Base-by-base conservation (phyloP, 2,888 invertebrate species). In the Beris chalybata region DNA sequence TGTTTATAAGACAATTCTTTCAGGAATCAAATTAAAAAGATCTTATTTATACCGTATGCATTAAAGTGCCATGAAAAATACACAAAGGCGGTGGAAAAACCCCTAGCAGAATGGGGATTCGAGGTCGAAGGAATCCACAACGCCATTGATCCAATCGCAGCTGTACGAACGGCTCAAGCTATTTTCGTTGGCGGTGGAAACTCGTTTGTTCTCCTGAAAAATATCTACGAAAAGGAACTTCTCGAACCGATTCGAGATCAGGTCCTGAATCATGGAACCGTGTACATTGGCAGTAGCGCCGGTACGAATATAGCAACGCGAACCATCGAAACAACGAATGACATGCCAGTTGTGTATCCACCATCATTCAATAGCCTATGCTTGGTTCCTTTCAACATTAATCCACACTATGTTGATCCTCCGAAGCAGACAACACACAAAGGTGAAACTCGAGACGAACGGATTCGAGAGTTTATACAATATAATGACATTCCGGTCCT, bases 261-360 rank as follows among this genome's bases (percentile, higher is more conserved):
- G 72, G 88, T 91, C 2, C 73, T 88, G 54, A 76, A 83, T 74
- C 86, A 88, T 55, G 86, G 87, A 6, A 75, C 89, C 38, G 83
- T 88, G 3, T 92, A 92, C 73, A 88, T 92, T 68, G 92, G 92
- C 13, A 87, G 88, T 71, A 91, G 91, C 80, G 92, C 92, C 65
- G 92, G 92, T 52, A 90, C 91, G n/a, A 93, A 93, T 83, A 89
- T 93, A 12, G 89, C 92, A 9, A 92, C 93, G 2, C 82, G 82
- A 71, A 89, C 87, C 71, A 93, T 93, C 72, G 85, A 88, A 73
- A 93, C 92, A 5, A 93, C 93, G 55, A 93, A 93, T 82, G 93
- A 93, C 76, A 93, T 93, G 93, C 93, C 93, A 4, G 90, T 93
- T 66, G 85, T 85, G n/a, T 87, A 85, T 77, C 92, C 92, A 48